phyloP scores from a whole-genome alignment of 2,797 vertebrate genomes.

The Discoglossus pictus region DNA sequence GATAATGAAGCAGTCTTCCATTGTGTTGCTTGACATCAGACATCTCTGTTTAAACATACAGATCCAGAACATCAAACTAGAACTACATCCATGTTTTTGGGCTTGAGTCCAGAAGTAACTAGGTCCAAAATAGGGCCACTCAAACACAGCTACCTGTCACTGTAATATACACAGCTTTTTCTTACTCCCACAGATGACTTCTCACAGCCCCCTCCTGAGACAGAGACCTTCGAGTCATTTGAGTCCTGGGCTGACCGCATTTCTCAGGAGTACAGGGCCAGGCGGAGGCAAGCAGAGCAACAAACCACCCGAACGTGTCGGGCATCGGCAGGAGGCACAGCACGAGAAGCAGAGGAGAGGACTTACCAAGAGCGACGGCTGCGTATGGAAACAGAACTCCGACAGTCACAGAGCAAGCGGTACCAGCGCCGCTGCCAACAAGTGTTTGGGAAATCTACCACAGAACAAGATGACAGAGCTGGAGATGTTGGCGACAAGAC shows the following conservation, averaged over 20 bases:
- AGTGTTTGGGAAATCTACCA: conserved; percentile 56
- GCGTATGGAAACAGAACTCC: conserved; percentile 75
- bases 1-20: no score
- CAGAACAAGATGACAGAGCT: neutral
- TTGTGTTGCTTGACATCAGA: no score
- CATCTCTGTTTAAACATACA: no score
- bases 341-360: conserved; percentile 70
- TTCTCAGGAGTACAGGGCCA: conserved; percentile 72
- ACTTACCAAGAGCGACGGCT: conserved; percentile 73
- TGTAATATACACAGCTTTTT: neutral
- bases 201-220: conserved; percentile 64
- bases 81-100: no score
- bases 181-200: conserved; percentile 66
- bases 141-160: neutral
- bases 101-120: no score
- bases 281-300: conserved; percentile 50
- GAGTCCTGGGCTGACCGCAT: conserved; percentile 78
- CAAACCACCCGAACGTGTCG: neutral
- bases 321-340: conserved; percentile 20
- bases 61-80: no score
- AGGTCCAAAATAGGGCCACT: no score
- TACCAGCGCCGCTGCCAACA: conserved; percentile 71
- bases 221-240: conserved; percentile 74
- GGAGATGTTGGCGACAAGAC: neutral
- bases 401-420: conserved; percentile 62